These are phyloP conservation scores for Suricata suricatta DNA, from an alignment of 2,113 vertebrate genomes.

Conservation along the genomic window DNA sequence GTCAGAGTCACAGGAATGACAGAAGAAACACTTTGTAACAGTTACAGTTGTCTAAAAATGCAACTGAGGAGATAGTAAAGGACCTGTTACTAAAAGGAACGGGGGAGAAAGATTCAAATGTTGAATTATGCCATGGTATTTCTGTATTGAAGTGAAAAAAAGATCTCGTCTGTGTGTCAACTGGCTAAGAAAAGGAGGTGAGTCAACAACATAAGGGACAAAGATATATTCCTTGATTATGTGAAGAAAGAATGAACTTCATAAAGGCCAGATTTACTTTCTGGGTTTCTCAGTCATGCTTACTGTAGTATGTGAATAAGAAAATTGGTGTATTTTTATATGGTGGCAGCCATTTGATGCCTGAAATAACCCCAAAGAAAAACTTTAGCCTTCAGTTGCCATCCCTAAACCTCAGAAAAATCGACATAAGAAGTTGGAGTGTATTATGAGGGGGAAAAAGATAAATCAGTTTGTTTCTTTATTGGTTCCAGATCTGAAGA, in stretches of 20 bases:
- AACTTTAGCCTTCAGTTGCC: slow-evolving; percentile 23
- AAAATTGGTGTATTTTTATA: not conserved
- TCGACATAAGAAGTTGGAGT: not conserved
- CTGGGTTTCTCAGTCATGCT: not conserved
- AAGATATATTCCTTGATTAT: not conserved
- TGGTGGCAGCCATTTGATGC: not conserved
- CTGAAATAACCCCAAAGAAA: not conserved
- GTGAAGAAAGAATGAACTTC: not conserved
- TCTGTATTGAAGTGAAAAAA: not conserved
- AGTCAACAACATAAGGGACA: not conserved
- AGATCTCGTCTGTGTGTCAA: not conserved
- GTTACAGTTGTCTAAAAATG: not conserved
- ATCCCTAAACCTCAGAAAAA: not conserved
- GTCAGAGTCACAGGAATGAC: not conserved
- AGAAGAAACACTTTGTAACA: not conserved
- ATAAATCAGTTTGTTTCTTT: not conserved
- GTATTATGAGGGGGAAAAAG: not conserved
- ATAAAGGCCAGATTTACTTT: slow-evolving; percentile 37
- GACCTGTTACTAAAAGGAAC: not conserved
- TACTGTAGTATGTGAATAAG: not conserved
- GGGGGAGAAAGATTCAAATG: not conserved
- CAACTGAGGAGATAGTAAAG: not conserved
- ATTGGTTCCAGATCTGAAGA: not conserved
- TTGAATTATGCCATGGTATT: not conserved
- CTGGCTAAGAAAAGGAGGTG: not conserved